A percentile compares a stretch with the other conserved stretches of the same genome.
Evolutionary conservation across 2,113 vertebrate genomes (phyloP).

Genomic region (Cryptomyrus ogoouensis): DNA sequence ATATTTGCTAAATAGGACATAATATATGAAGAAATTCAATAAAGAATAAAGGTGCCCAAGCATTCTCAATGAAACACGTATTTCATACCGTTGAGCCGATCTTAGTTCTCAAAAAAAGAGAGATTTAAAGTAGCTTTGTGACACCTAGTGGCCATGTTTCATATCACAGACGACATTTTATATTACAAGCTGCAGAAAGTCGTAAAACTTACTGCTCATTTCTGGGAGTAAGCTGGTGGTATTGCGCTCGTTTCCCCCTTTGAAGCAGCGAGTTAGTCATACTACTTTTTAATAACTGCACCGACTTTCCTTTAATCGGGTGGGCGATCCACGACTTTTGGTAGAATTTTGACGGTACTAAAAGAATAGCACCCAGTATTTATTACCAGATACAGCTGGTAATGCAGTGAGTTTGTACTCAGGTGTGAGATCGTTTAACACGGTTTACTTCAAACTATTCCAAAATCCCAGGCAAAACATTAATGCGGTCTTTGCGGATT

Average conservation of each 20-base stretch:
- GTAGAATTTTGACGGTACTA: too few species aligned
- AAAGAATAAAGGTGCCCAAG: neutral
- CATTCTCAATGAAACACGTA: neutral
- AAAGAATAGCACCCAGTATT: too few species aligned
- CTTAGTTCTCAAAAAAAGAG: neutral
- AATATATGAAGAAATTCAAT: neutral
- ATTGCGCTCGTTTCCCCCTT: neutral
- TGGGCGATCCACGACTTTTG: too few species aligned
- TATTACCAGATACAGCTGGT: too few species aligned
- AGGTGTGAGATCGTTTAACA: too few species aligned
- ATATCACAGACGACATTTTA: neutral
- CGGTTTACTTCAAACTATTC: too few species aligned
- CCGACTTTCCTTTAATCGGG: neutral
- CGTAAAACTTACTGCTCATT: neutral
- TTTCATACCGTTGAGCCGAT: neutral
- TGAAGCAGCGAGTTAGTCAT: neutral
- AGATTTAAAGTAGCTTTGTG: neutral
- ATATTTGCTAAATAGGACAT: neutral
- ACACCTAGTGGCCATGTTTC: constrained; percentile 5
- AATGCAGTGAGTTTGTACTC: too few species aligned
- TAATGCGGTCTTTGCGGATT: too few species aligned
- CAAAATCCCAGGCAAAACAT: too few species aligned
- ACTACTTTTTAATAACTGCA: neutral
- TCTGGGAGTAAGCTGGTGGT: neutral
- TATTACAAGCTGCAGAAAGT: neutral